A percentile compares a stretch with the other conserved stretches of the same genome.
Evolutionary conservation across 2,888 invertebrate genomes (phyloP).

Genomic region (Cylindroiulus punctatus): DNA sequence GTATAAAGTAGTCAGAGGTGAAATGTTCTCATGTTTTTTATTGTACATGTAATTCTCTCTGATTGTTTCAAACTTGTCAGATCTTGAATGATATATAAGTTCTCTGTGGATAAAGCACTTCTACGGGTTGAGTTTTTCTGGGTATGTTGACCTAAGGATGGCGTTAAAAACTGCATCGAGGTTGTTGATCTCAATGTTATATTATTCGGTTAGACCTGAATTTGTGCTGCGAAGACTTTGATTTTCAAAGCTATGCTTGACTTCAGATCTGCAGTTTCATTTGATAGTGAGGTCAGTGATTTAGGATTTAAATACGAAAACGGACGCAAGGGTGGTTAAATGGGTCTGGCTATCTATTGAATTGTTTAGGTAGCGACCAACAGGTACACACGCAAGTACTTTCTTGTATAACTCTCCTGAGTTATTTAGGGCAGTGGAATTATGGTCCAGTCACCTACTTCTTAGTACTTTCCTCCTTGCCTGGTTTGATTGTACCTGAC

Average conservation of each 20-base stretch:
- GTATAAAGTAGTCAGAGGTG: too few species aligned
- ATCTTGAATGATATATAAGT: too few species aligned
- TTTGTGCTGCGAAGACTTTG: not conserved
- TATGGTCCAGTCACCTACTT: not conserved
- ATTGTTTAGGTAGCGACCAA: not conserved
- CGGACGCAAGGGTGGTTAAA: not conserved
- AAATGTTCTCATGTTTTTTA: too few species aligned
- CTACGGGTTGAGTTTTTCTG: not conserved
- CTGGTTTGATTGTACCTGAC: not conserved
- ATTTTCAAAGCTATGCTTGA: not conserved
- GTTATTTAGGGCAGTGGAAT: conserved; percentile 5
- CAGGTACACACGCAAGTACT: not conserved
- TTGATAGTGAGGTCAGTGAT: not conserved
- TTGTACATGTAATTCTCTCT: too few species aligned
- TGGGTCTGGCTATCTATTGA: conserved; percentile 10
- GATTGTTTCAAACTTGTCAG: too few species aligned
- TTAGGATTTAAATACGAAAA: not conserved
- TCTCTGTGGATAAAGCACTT: too few species aligned
- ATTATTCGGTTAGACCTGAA: not conserved
- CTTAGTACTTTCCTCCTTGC: not conserved
- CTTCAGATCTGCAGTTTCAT: not conserved
- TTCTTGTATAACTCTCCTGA: not conserved
- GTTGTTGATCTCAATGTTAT: not conserved
- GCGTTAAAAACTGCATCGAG: not conserved
- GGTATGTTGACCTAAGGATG: not conserved